phyloP scores from a whole-genome alignment of 2,888 invertebrate species.

The Yponomeuta malinellus region DNA sequence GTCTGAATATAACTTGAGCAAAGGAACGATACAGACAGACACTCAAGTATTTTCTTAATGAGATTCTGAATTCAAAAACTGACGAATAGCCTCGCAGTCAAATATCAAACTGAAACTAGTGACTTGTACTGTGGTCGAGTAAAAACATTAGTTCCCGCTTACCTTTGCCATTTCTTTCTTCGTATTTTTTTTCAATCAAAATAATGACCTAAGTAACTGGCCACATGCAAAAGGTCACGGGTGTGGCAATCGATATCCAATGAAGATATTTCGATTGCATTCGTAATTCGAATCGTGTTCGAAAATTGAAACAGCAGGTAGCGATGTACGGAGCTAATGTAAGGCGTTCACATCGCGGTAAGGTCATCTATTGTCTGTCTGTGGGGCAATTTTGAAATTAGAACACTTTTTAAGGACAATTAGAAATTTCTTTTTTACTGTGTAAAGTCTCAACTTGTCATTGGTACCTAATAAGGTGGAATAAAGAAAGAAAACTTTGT shows the following conservation, averaged over 20 bases:
- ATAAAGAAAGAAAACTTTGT: too few relatives aligned
- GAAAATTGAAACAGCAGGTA: slow-evolving; percentile 70
- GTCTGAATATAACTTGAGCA: too few relatives aligned
- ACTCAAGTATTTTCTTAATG: too few relatives aligned
- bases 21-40: too few relatives aligned
- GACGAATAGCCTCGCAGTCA: not conserved
- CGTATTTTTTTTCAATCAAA: slow-evolving; percentile 11
- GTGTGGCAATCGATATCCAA: slow-evolving; percentile 45
- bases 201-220: slow-evolving; percentile 26
- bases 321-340: slow-evolving; percentile 39
- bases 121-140: not conserved
- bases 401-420: slow-evolving; percentile 19
- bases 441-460: too few relatives aligned
- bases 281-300: slow-evolving; percentile 60
- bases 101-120: not conserved
- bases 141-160: not conserved
- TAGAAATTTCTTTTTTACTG: not conserved
- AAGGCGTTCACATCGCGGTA: slow-evolving; percentile 33
- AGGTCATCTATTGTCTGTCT: slow-evolving; percentile 38
- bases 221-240: slow-evolving; percentile 47
- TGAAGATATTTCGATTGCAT: slow-evolving; percentile 54
- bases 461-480: too few relatives aligned
- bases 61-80: too few relatives aligned
- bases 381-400: slow-evolving; percentile 45
- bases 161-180: slow-evolving; percentile 1